Evolutionary conservation across 2,113 vertebrate genomes (phyloP).

Genomic region (Megaceryle torquata): DNA sequence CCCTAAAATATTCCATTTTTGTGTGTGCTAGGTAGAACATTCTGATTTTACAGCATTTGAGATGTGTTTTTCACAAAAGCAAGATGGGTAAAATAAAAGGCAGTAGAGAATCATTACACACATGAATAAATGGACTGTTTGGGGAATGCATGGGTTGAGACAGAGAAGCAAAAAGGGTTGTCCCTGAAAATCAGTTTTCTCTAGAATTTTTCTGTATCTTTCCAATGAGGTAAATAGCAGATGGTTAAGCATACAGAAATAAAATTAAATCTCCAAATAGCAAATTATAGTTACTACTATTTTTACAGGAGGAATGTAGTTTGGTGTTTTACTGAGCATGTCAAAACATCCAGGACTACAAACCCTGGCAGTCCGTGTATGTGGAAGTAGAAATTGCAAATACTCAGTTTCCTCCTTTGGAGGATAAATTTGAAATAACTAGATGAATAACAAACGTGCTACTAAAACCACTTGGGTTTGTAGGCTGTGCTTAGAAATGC

Average conservation of each 20-base stretch:
- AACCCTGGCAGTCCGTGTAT: neutral
- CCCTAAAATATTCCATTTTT: neutral
- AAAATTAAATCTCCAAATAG: neutral
- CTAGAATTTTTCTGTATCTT: neutral
- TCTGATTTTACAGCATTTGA: neutral
- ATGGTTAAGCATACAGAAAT: neutral
- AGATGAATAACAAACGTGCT: neutral
- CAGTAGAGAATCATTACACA: neutral
- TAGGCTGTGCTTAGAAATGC: neutral
- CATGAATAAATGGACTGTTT: neutral
- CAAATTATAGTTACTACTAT: neutral
- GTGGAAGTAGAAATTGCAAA: neutral
- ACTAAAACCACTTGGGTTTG: neutral
- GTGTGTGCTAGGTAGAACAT: neutral
- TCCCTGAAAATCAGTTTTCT: neutral
- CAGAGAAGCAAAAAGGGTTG: neutral
- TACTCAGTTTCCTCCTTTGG: neutral
- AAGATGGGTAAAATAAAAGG: neutral
- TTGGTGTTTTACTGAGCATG: neutral
- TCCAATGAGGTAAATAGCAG: neutral
- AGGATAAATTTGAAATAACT: neutral
- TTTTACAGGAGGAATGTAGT: neutral
- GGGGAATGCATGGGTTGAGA: neutral
- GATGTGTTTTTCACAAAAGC: neutral
- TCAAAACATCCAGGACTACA: neutral